These are phyloP conservation scores for Cryptocephalus moraei DNA, from an alignment of 2,888 invertebrate genomes.

Conservation along the genomic window DNA sequence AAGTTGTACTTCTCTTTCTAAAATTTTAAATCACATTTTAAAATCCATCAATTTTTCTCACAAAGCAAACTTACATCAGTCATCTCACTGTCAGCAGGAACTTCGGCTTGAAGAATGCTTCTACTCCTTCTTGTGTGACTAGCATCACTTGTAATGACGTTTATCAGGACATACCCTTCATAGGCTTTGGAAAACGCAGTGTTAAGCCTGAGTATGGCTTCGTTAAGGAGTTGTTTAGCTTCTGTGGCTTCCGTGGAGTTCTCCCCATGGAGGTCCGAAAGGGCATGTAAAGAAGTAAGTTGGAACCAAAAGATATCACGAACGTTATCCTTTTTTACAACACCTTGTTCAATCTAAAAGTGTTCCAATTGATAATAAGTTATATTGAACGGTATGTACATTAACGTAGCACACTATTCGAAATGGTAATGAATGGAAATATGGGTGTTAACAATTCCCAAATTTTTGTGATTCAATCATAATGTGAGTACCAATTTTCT, in stretches of 20 bases:
- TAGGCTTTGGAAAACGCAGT: constrained; percentile 47
- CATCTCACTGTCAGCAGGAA: constrained; percentile 6
- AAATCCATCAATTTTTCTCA: not conserved
- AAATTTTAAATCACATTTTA: constrained; percentile 1
- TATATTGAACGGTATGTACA: no score
- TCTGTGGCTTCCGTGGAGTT: constrained; percentile 54
- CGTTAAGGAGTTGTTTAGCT: constrained; percentile 51
- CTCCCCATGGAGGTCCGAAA: constrained; percentile 54
- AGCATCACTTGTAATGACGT: constrained; percentile 54
- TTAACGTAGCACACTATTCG: no score
- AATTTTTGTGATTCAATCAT: no score
- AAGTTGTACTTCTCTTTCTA: constrained; percentile 35
- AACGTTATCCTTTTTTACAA: constrained; percentile 43
- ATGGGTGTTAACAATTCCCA: no score
- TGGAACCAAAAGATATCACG: constrained; percentile 60
- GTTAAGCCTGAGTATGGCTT: constrained; percentile 43
- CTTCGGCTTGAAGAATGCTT: constrained; percentile 26
- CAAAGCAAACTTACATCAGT: constrained; percentile 16
- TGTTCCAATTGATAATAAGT: no score
- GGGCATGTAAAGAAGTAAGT: constrained; percentile 49
- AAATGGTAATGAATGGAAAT: no score
- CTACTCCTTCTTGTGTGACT: constrained; percentile 48
- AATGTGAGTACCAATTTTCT: no score
- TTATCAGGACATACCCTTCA: constrained; percentile 49
- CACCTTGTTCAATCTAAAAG: constrained; percentile 31